phyloP scores from a whole-genome alignment of 2,113 vertebrate genomes.

The Gopherus flavomarginatus region DNA sequence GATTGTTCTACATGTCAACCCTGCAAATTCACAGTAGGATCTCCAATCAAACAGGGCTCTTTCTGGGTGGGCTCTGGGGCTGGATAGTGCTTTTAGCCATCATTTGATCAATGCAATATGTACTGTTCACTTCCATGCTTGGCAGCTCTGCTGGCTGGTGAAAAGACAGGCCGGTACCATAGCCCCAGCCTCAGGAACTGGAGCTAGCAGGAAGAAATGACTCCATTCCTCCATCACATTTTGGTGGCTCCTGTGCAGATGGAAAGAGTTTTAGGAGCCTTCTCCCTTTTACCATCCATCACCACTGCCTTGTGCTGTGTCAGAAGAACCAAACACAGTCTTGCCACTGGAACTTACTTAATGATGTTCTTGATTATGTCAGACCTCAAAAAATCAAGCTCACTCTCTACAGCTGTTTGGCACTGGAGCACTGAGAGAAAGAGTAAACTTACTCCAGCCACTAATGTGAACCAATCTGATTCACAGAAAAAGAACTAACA shows the following conservation, averaged over 20 bases:
- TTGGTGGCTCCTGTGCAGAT: background rate
- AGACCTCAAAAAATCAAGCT: background rate
- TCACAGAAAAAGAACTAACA: background rate
- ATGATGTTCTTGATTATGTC: background rate
- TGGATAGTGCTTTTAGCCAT: background rate
- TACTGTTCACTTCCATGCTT: background rate
- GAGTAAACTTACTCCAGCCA: background rate
- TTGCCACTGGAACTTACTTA: background rate
- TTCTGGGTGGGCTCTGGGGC: background rate
- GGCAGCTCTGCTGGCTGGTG: background rate
- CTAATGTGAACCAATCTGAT: background rate
- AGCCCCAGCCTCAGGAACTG: background rate
- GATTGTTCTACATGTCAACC: background rate
- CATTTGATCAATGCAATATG: background rate
- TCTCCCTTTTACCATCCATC: background rate
- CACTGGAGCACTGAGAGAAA: background rate
- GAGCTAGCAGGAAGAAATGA: background rate
- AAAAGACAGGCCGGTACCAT: background rate
- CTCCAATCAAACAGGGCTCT: background rate
- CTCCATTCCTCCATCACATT: background rate
- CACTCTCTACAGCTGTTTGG: background rate
- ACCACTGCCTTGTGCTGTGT: background rate
- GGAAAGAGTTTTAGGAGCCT: background rate
- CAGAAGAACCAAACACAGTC: background rate
- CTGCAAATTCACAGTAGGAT: background rate